These are phyloP conservation scores for Melanotaenia boesemani DNA, from an alignment of 2,797 vertebrate species.

Conservation along the genomic window DNA sequence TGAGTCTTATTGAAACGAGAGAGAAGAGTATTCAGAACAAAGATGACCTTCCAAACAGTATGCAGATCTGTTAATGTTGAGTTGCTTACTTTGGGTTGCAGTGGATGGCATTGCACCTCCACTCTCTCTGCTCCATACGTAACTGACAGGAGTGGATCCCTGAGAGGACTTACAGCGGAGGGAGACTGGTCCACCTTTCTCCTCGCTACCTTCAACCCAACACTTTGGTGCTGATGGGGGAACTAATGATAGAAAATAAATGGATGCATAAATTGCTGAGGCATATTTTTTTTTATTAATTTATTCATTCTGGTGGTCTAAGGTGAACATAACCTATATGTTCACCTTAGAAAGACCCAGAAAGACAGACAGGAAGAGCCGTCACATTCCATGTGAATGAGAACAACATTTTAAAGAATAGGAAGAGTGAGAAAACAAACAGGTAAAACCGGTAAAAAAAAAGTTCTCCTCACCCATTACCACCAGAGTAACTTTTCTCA, in stretches of 20 bases:
- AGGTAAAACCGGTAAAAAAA: constrained; percentile 62
- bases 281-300: not conserved
- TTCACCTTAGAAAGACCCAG: not conserved
- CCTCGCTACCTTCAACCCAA: constrained; percentile 82
- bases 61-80: not conserved
- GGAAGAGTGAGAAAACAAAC: constrained; percentile 44
- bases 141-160: constrained; percentile 78
- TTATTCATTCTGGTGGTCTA: not conserved
- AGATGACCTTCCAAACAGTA: not conserved
- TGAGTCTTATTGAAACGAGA: constrained; percentile 71
- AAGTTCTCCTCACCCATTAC: constrained; percentile 86
- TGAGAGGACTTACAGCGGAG: constrained; percentile 73
- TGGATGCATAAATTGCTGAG: not conserved
- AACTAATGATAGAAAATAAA: constrained; percentile 56
- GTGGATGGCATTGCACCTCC: constrained; percentile 72
- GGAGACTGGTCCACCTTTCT: constrained; percentile 74
- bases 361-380: not conserved
- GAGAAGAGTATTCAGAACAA: not conserved
- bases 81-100: constrained; percentile 61
- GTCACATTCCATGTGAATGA: constrained; percentile 49
- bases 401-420: constrained; percentile 11
- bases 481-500: constrained; percentile 86
- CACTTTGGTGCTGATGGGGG: constrained; percentile 81
- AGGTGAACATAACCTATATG: not conserved
- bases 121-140: constrained; percentile 77